Base-by-base conservation (phyloP, 1,140 invertebrate species). In the Zaprionus taronus region DNA sequence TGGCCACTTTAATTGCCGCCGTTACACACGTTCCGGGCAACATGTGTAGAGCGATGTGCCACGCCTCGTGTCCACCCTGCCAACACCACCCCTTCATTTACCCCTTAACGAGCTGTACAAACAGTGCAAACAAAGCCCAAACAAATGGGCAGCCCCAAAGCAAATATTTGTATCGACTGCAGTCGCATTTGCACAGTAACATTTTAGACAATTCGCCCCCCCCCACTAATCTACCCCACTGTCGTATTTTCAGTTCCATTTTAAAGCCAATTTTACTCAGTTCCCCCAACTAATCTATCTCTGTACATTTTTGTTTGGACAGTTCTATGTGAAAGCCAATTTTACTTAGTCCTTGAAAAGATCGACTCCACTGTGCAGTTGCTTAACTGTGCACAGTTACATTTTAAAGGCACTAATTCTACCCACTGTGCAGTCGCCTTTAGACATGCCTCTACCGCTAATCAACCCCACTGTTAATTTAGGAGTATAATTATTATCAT, bases 1-100 rank as follows among this genome's bases (percentile, higher is more conserved):
- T 4, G 6, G 49, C 60, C 76, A 77, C 77, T 85, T 90, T 89
- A 89, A 89, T 89, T 89, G 85, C 86, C 63, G 68, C 81, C 81
- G 81, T 89, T 87, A 83, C 77, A 83, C 77, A 80, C 70, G 83
- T 61, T 69, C 62, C n/a, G 80, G 68, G 78, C 77, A 80, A 74
- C 72, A 76, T 87, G 80, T 83, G 76, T 75, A 7, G 6, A 71
- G 12, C 41, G 15, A 41, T 11, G 60, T 38, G 36, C 44, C 38
- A 57, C 26, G 60, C 53, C 60, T 22, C 1, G 26, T 62, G 5
- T 11, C 49, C 41, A 20, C 20, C 6, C n/a, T 11, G 20, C 7
- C 26, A 7, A 2, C 28, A 7, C 28, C 0, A 26, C 5, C 26
- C 11, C 28, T 34, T 5, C 11, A 2, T 11, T 15, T n/a, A 4